Evolutionary conservation across 2,888 invertebrate species (phyloP).

Genomic region (Nematopogon swammerdamellus): DNA sequence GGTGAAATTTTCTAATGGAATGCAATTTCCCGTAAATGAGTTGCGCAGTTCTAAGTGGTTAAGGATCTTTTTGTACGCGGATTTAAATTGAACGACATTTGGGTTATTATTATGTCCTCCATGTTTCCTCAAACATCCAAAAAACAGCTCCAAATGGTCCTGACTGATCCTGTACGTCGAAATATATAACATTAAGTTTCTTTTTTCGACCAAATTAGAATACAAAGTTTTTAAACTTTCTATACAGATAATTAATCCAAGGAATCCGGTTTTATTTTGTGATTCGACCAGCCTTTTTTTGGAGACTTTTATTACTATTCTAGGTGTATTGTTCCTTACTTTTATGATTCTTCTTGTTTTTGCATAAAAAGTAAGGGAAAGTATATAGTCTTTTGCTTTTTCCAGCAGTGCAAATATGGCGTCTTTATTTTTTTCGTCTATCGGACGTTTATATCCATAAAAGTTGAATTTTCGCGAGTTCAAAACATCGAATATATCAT

Average conservation of each 20-base stretch:
- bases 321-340: background rate
- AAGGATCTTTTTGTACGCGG: background rate
- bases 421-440: slow-evolving; percentile 1
- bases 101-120: background rate
- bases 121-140: background rate
- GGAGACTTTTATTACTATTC: background rate
- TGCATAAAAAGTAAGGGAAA: background rate
- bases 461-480: slow-evolving; percentile 3
- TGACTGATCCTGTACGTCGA: slow-evolving; percentile 9
- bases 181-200: background rate
- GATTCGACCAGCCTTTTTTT: slow-evolving; percentile 1
- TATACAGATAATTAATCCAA: slow-evolving; percentile 6
- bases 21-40: background rate
- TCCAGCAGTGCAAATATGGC: background rate
- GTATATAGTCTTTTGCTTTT: slow-evolving; percentile 1
- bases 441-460: slow-evolving; percentile 1
- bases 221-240: slow-evolving; percentile 3
- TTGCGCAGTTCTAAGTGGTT: background rate
- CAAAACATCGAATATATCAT: slow-evolving; percentile 6
- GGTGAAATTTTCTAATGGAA: background rate
- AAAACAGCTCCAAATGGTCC: slow-evolving; percentile 8
- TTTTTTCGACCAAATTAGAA: background rate
- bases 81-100: background rate
- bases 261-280: slow-evolving; percentile 4
- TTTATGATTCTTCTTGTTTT: slow-evolving; percentile 1